Conservation (phyloP, 2,797 vertebrate genomes). For the Pangasius larnaudii region DNA sequence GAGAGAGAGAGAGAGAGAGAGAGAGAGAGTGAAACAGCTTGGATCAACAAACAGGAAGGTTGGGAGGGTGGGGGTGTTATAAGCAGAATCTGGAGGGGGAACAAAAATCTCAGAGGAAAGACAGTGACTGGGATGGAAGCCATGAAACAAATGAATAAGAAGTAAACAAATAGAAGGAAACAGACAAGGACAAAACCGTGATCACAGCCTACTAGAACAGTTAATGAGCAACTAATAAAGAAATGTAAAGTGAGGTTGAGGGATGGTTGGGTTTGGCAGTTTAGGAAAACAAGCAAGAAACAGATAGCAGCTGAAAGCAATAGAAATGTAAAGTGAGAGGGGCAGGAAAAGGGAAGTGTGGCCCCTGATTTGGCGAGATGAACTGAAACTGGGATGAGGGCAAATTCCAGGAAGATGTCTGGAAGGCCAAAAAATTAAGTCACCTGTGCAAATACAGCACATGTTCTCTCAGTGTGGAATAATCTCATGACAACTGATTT, state of each 20-base stretch:
- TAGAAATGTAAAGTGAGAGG: constrained; percentile 60
- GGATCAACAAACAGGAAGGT: too few species aligned
- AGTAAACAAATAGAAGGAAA: constrained; percentile 38
- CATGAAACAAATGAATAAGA: constrained; percentile 58
- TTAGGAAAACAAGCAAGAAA: constrained; percentile 81
- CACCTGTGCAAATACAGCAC: constrained; percentile 62
- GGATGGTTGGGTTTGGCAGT: constrained; percentile 56
- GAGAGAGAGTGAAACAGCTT: neutral
- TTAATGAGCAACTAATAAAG: constrained; percentile 82
- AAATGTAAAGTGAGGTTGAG: constrained; percentile 67
- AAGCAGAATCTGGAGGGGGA: constrained; percentile 69
- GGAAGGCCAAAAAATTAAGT: constrained; percentile 55
- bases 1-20: constrained; percentile 53
- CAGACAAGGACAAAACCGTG: constrained; percentile 51
- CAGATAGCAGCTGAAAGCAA: constrained; percentile 64
- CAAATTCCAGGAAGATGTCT: constrained; percentile 9
- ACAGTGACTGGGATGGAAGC: constrained; percentile 72
- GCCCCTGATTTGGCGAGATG: constrained; percentile 61
- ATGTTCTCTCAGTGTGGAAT: constrained; percentile 39
- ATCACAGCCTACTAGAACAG: constrained; percentile 70
- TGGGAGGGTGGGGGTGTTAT: constrained; percentile 59
- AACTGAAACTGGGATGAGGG: too few species aligned
- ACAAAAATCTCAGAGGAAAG: constrained; percentile 71
- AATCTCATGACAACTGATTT: neutral
- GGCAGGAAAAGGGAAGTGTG: constrained; percentile 62